These are phyloP conservation scores for Cataglyphis altisquamis DNA, from an alignment of 2,888 invertebrate genomes.

Conservation along the genomic window DNA sequence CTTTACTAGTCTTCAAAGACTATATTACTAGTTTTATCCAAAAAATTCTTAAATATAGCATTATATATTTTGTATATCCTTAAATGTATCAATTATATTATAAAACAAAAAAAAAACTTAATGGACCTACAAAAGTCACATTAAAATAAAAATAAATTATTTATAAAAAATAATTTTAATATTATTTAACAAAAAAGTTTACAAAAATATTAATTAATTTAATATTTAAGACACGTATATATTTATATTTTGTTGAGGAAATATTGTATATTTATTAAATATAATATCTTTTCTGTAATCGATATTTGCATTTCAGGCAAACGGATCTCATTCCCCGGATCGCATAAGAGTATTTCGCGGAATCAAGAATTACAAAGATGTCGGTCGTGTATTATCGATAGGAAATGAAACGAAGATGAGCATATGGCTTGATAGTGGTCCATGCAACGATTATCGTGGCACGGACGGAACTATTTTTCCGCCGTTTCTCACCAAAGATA, in stretches of 20 bases:
- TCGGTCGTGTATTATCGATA: constrained; percentile 9
- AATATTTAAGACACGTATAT: not conserved
- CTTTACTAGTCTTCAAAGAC: not conserved
- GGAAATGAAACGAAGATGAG: constrained; percentile 16
- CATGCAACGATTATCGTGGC: constrained; percentile 92
- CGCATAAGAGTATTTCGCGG: constrained; percentile 38
- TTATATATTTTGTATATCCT: too few species aligned
- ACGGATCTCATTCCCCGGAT: not conserved
- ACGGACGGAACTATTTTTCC: constrained; percentile 96
- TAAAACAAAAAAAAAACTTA: not conserved
- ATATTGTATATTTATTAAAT: constrained; percentile 5
- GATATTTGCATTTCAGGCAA: not conserved
- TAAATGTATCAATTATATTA: not conserved
- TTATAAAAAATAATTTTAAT: not conserved
- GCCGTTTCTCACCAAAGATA: constrained; percentile 90
- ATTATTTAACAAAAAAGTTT: not conserved
- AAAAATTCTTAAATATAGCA: not conserved
- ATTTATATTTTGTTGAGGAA: not conserved
- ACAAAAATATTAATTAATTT: not conserved
- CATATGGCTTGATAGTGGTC: constrained; percentile 85
- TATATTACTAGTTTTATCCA: not conserved
- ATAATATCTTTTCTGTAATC: not conserved
- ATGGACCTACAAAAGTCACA: not conserved
- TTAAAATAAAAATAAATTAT: not conserved
- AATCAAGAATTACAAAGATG: constrained; percentile 32